These are phyloP conservation scores for Phylloscopus trochiloides DNA, from an alignment of 2,113 vertebrate genomes.

Conservation along the genomic window DNA sequence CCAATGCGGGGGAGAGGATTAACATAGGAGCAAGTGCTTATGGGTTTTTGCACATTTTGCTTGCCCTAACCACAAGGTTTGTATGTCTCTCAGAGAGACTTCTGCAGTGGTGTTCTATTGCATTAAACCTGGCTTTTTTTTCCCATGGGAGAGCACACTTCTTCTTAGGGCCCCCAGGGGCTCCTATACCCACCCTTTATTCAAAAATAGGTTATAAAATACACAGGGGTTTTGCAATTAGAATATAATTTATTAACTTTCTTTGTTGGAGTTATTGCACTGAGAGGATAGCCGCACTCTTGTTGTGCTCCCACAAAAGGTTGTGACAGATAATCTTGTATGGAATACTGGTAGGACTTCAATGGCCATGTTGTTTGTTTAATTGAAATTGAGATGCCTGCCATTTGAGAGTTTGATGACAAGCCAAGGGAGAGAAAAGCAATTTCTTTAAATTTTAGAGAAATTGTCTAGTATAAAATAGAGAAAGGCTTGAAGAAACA, in stretches of 20 bases:
- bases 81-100: no score
- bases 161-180: no score
- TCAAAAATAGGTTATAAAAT: conserved; percentile 20
- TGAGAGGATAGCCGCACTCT: not conserved
- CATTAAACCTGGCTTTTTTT: no score
- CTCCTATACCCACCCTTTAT: not conserved
- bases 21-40: no score
- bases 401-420: not conserved
- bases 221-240: not conserved
- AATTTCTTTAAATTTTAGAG: not conserved
- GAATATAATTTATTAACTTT: not conserved
- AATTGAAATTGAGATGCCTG: not conserved
- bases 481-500: not conserved
- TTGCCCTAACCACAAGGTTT: no score
- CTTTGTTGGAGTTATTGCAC: not conserved
- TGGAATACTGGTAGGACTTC: not conserved
- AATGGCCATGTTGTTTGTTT: not conserved
- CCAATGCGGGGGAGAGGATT: no score
- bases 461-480: not conserved
- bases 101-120: no score
- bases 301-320: not conserved
- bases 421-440: not conserved
- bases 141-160: no score
- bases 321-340: not conserved
- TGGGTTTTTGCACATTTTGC: no score